Percentiles rank a stretch among this genome's conserved stretches.
These are phyloP conservation scores for Blastomussa wellsi DNA, from an alignment of 92 coral and sea anemone species.

Conservation along the genomic window DNA sequence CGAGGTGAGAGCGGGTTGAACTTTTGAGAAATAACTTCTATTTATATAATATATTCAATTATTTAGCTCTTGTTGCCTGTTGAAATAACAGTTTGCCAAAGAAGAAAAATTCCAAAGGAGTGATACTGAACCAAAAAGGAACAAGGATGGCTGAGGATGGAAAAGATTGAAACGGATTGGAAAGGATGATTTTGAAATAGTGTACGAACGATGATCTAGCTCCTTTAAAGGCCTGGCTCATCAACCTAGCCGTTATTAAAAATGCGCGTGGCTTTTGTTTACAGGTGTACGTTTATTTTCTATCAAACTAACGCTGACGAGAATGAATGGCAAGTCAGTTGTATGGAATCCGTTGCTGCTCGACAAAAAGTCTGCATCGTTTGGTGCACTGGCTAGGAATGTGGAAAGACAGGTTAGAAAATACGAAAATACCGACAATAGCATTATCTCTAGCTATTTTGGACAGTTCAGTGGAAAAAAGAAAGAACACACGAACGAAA, in stretches of 20 bases:
- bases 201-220: no score
- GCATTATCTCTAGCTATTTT: background rate
- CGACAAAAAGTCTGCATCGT: background rate
- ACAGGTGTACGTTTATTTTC: constrained; percentile 6
- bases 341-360: background rate
- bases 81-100: no score
- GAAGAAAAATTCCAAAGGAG: no score
- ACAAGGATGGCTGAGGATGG: no score
- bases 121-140: no score
- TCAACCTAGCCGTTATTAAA: background rate
- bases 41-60: no score
- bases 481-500: background rate
- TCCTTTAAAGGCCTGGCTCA: no score
- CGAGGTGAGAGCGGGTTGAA: constrained; percentile 26
- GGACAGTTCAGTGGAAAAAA: no score
- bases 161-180: no score
- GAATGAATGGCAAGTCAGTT: background rate
- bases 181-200: no score
- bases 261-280: background rate
- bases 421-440: background rate
- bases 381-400: constrained; percentile 24
- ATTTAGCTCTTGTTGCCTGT: no score
- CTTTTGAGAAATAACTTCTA: no score
- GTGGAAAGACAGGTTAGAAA: constrained; percentile 22
- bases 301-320: background rate